Conservation (phyloP, 2,113 vertebrate species). For the Microtus richardsoni region DNA sequence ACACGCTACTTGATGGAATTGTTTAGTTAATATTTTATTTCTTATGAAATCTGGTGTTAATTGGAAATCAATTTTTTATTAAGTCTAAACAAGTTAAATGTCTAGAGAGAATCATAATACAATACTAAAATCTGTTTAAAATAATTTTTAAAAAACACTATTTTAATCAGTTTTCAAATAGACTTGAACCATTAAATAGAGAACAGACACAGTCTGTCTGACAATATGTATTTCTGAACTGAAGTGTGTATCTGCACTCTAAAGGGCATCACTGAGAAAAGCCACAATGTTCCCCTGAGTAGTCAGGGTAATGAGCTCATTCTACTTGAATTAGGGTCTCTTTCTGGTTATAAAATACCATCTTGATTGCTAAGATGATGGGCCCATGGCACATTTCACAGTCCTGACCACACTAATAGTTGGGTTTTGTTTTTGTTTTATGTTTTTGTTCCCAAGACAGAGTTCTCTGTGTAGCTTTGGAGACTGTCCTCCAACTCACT, state of each 20-base stretch:
- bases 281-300: slow-evolving; percentile 20
- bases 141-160: slow-evolving; percentile 53
- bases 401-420: slow-evolving; percentile 3
- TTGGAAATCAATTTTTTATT: slow-evolving; percentile 75
- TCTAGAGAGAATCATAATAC: slow-evolving; percentile 64
- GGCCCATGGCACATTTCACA: neutral
- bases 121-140: slow-evolving; percentile 74
- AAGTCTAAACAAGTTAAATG: slow-evolving; percentile 75
- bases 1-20: slow-evolving; percentile 66
- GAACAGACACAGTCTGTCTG: slow-evolving; percentile 68
- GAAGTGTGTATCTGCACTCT: slow-evolving; percentile 49
- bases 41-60: slow-evolving; percentile 77
- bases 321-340: slow-evolving; percentile 36
- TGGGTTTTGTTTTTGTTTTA: neutral
- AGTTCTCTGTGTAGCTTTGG: neutral
- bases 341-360: slow-evolving; percentile 18
- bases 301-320: slow-evolving; percentile 43
- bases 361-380: slow-evolving; percentile 15
- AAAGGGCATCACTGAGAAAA: slow-evolving; percentile 61
- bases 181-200: slow-evolving; percentile 63
- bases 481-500: neutral
- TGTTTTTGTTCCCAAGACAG: neutral
- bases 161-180: slow-evolving; percentile 68
- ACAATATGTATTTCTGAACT: slow-evolving; percentile 69
- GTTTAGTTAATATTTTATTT: slow-evolving; percentile 79